Conservation (phyloP, 1,140 invertebrate species). For the Epicauta chinensis region DNA sequence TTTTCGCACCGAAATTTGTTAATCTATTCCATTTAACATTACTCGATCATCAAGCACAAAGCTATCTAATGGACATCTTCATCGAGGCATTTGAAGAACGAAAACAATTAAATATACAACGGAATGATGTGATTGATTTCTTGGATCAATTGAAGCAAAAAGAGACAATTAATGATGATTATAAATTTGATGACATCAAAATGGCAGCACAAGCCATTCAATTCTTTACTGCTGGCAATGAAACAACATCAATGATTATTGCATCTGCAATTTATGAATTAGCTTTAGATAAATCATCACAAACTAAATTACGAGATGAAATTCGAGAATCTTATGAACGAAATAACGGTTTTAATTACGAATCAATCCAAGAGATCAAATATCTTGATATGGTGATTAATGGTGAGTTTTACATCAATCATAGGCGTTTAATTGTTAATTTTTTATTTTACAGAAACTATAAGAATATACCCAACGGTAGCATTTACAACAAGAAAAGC, state of each 20-base stretch:
- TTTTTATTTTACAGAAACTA: conserved; percentile 27
- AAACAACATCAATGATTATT: conserved; percentile 42
- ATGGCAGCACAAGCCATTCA: conserved; percentile 42
- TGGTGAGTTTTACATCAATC: conserved; percentile 28
- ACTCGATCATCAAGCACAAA: background rate
- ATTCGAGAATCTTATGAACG: conserved; percentile 41
- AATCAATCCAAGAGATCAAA: conserved; percentile 48
- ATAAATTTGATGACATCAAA: conserved; percentile 18
- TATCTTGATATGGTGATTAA: conserved; percentile 49
- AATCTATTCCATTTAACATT: background rate
- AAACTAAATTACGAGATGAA: conserved; percentile 42
- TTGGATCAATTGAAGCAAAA: conserved; percentile 18
- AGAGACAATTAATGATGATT: conserved; percentile 4
- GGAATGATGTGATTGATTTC: conserved; percentile 10
- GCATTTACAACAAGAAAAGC: conserved; percentile 32
- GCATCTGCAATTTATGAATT: conserved; percentile 45
- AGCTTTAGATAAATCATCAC: conserved; percentile 41
- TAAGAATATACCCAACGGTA: conserved; percentile 46
- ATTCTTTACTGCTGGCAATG: conserved; percentile 48
- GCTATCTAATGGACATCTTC: background rate
- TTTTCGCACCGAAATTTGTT: background rate
- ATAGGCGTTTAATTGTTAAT: background rate
- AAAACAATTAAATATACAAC: background rate
- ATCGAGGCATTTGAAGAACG: background rate
- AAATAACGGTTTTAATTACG: conserved; percentile 46